Evolutionary conservation across 2,888 invertebrate species (phyloP).

Genomic region (Oegoconia quadripuncta): DNA sequence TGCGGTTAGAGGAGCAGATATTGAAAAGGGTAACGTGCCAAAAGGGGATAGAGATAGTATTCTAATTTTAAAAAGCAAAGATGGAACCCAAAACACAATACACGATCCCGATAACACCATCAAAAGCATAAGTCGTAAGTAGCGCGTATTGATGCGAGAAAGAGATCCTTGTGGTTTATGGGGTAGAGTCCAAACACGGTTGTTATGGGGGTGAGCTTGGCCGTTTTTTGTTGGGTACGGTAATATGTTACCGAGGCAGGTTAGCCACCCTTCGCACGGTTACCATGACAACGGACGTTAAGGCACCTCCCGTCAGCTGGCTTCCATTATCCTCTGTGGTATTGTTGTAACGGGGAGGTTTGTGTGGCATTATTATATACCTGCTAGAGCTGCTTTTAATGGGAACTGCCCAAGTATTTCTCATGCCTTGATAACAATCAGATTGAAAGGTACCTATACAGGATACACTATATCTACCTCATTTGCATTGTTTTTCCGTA

Average conservation of each 20-base stretch:
- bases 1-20: conserved; percentile 52
- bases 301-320: conserved; percentile 78
- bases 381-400: conserved; percentile 57
- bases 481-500: conserved; percentile 49
- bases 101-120: conserved; percentile 62
- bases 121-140: conserved; percentile 54
- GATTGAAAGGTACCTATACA: conserved; percentile 37
- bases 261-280: conserved; percentile 74
- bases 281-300: conserved; percentile 67
- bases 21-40: conserved; percentile 28
- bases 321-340: conserved; percentile 65
- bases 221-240: conserved; percentile 52
- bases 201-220: conserved; percentile 41
- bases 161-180: conserved; percentile 49
- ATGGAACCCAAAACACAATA: conserved; percentile 77
- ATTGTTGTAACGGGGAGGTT: conserved; percentile 59
- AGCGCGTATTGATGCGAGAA: conserved; percentile 47
- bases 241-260: conserved; percentile 67
- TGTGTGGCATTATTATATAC: conserved; percentile 50
- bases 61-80: conserved; percentile 78
- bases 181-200: conserved; percentile 59
- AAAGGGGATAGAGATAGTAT: conserved; percentile 57
- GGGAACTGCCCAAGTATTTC: conserved; percentile 44
- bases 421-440: conserved; percentile 50
- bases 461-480: conserved; percentile 40